Conservation (phyloP, 2,113 vertebrate species). For the Cyanocitta stelleri region DNA sequence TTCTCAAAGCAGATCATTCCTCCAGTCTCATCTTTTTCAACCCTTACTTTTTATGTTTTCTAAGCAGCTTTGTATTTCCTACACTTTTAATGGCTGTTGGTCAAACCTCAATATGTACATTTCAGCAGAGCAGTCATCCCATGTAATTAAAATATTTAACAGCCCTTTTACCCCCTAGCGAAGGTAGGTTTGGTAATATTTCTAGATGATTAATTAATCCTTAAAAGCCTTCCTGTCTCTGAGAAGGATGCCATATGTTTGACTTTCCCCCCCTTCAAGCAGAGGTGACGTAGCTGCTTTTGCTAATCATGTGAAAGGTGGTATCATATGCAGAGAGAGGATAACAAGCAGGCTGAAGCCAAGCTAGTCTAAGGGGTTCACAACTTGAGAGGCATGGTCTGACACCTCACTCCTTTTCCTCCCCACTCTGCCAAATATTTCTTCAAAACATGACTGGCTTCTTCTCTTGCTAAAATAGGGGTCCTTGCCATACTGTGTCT, state of each 20-base stretch:
- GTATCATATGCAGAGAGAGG: not conserved
- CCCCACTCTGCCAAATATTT: constrained; percentile 5
- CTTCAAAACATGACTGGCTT: constrained; percentile 18
- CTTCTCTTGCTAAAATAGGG: not conserved
- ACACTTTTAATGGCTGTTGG: not conserved
- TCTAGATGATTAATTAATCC: not conserved
- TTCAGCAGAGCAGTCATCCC: not conserved
- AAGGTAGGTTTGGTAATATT: not conserved
- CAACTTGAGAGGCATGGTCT: not conserved
- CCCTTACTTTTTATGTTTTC: not conserved
- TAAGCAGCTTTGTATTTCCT: not conserved
- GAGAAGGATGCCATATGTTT: constrained; percentile 8
- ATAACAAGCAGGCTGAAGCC: constrained; percentile 20
- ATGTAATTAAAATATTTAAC: not conserved
- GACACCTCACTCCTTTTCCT: not conserved
- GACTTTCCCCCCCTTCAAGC: not conserved
- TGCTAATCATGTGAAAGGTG: constrained; percentile 5
- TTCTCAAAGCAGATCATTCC: not conserved
- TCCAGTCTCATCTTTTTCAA: not conserved
- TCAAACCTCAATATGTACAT: not conserved
- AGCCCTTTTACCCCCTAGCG: not conserved
- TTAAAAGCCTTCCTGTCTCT: not conserved
- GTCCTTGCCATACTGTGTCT: not conserved
- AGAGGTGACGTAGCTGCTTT: not conserved
- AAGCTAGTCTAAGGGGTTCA: not conserved